Evolutionary conservation across 2,888 invertebrate genomes (phyloP).

Genomic region (Parasteatoda lunata): DNA sequence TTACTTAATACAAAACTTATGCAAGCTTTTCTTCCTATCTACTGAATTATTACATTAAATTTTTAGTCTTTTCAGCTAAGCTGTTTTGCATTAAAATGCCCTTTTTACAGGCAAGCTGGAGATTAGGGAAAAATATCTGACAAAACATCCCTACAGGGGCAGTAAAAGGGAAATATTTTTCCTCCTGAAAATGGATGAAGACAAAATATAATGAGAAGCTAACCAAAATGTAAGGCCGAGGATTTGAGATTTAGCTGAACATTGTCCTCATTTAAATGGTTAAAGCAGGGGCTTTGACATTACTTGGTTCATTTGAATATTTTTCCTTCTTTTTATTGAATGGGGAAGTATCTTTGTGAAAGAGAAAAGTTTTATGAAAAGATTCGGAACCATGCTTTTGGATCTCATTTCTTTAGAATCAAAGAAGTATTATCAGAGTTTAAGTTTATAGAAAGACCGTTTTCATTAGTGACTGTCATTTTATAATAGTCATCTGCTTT

Average conservation of each 20-base stretch:
- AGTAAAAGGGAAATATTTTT: conserved; percentile 14
- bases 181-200: conserved; percentile 7
- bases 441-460: background rate
- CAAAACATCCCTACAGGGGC: conserved; percentile 23
- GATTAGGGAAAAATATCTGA: conserved; percentile 38
- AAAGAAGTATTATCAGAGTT: background rate
- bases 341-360: conserved; percentile 1
- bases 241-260: conserved; percentile 42
- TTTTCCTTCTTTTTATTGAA: conserved; percentile 24
- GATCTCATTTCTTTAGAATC: background rate
- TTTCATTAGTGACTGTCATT: background rate
- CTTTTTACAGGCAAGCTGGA: conserved; percentile 12
- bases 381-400: conserved; percentile 18
- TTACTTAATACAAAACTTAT: conserved; percentile 20
- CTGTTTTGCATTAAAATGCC: conserved; percentile 64
- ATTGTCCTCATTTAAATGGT: conserved; percentile 63
- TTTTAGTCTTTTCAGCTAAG: conserved; percentile 24
- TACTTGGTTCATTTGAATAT: conserved; percentile 58
- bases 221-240: conserved; percentile 20
- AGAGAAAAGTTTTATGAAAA: conserved; percentile 28
- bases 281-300: conserved; percentile 58
- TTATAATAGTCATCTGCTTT: no score
- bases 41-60: conserved; percentile 65
- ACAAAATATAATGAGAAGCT: conserved; percentile 60
- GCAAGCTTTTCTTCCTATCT: conserved; percentile 40